Conservation (phyloP, 1,140 invertebrate species). For the Philopotamus ludificatus region DNA sequence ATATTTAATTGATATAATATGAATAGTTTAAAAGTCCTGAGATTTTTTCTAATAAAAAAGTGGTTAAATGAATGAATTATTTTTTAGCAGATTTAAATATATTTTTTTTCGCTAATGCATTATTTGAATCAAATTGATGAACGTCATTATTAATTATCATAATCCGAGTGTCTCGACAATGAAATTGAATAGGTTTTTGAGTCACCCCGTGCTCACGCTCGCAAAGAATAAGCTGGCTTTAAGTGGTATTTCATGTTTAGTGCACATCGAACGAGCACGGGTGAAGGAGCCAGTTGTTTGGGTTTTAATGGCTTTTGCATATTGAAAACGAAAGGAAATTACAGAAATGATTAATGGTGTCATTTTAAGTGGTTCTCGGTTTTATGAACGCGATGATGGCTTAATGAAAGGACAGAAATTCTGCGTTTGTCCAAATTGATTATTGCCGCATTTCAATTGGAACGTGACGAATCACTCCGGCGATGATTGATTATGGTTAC, state of each 20-base stretch:
- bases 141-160: too few relatives aligned
- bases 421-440: constrained; percentile 22
- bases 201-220: too few relatives aligned
- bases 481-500: constrained; percentile 12
- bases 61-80: too few relatives aligned
- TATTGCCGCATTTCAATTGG: constrained; percentile 15
- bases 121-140: too few relatives aligned
- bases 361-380: constrained; percentile 27
- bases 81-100: too few relatives aligned
- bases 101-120: too few relatives aligned
- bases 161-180: too few relatives aligned
- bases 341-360: constrained; percentile 38
- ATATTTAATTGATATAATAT: too few relatives aligned
- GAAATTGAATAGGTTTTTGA: too few relatives aligned
- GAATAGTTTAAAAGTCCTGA: too few relatives aligned
- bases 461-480: constrained; percentile 2
- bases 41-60: too few relatives aligned
- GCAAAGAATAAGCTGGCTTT: too few relatives aligned
- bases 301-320: constrained; percentile 27
- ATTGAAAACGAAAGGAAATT: constrained; percentile 40
- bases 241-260: constrained; percentile 6
- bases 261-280: background rate
- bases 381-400: constrained; percentile 25
- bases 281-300: constrained; percentile 3
- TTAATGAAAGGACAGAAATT: constrained; percentile 30